Base-by-base conservation (phyloP, 2,888 invertebrate genomes). In the Aleiodes alternator region DNA sequence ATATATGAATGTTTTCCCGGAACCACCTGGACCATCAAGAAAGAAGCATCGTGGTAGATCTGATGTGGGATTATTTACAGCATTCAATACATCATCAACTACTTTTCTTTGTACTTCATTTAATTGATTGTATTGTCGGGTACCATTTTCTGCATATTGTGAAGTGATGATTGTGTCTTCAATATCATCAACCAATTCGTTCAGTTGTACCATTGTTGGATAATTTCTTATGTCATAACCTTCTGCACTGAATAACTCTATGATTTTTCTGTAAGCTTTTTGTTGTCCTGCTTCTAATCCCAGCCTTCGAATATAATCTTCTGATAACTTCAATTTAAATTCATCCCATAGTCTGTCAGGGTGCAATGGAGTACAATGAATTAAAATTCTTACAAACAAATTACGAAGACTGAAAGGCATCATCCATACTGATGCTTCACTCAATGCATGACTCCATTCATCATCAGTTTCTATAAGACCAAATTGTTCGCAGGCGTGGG, bases 401-500 rank as follows among this genome's bases (percentile, higher is more conserved):
- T 73, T 87, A 74, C 56, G 89, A 73, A 73, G 80, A 23, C 74
- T 57, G n/a, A 38, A 4, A 34, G 73, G 76, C 78, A 75, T 75
- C 77, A 80, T 81, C 68, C 66, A 76, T n/a, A 38, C 29, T 16
- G 48, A 23, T 34, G 64, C 72, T 55, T 73, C 68, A 11, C 51
- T 43, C 64, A 79, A 77, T 69, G 75, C 71, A 53, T 55, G 55
- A 50, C 7, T 56, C 78, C 72, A 80, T 66, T 72, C 74, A 9
- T 72, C 51, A 50, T 78, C 74, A 78, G 87, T 80, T 64, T 81
- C 82, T 0, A 87, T 72, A 4, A 90, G 70, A 48, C 82, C 79
- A 48, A 80, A 76, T 29, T 77, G 78, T 31, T 77, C 56, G 34
- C 83, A 84, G 48, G 86, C 82, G 43, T 81, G 38, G 6, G 8